Base-by-base conservation (phyloP, 2,888 invertebrate species). In the Baccha elongata region DNA sequence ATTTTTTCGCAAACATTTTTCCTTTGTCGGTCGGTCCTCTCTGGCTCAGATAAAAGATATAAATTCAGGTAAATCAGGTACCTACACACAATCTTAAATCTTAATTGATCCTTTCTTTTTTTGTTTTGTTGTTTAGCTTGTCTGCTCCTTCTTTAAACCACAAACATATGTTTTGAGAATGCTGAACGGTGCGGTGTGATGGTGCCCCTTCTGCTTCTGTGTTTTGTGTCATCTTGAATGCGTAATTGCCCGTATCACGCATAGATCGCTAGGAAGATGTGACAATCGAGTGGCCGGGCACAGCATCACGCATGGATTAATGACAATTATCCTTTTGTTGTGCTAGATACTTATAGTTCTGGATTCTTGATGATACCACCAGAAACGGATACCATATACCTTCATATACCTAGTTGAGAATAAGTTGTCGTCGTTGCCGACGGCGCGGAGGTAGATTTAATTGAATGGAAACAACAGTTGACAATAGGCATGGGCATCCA, bases 161-260 rank as follows among this genome's bases (percentile, higher is more conserved):
- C 83, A 83, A 83, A 78, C 83, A 83, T 83, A 68, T 83, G 83
- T 62, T 52, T 46, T 52, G 4, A 46, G 40, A 32, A 17, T 48
- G 53, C 58, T 29, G 50, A 53, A 23, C 52, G 11, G 11, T 13
- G 69, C 52, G 11, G 11, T 13, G 69, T 48, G 29, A 58, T 58
- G 62, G 62, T 52, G 40, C 60, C 48, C 53, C 64, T 58, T 64
- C 26, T 65, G 64, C 44, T 67, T 53, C 35, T 62, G 79, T 53
- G 62, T 67, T 76, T 76, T 68, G 72, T 83, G 83, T 78, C 83
- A 78, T 83, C 83, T 83, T 73, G 78, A 83, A 83, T 78, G 78
- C 72, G 83, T 83, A 83, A 83, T 83, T 83, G 83, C 83, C 78
- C 83, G 78, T 83, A 78, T 76, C 83, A 83, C 83, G 78, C 83